These are phyloP conservation scores for Arge pagana DNA, from an alignment of 2,888 invertebrate genomes.

Conservation along the genomic window DNA sequence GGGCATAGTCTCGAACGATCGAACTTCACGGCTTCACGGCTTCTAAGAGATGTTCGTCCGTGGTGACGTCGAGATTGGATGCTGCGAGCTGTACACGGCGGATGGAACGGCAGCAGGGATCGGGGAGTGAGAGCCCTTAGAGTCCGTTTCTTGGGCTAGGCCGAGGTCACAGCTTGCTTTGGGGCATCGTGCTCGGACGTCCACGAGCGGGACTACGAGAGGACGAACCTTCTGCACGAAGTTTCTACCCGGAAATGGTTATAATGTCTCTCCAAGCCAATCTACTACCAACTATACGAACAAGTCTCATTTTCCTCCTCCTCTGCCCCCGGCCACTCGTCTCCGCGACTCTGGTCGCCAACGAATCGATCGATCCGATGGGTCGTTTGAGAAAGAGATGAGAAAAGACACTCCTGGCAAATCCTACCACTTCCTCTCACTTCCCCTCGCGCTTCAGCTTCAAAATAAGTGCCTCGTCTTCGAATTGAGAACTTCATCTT, in stretches of 20 bases:
- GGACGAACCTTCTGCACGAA: too few species aligned
- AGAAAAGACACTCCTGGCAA: conserved; percentile 27
- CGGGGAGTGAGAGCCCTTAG: neutral
- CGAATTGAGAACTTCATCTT: too few species aligned
- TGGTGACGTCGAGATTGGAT: too few species aligned
- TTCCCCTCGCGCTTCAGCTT: conserved; percentile 37
- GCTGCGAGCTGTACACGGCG: too few species aligned
- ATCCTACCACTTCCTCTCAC: conserved; percentile 40
- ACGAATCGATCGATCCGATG: conserved; percentile 24
- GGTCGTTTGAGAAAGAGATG: too few species aligned
- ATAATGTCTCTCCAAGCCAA: conserved; percentile 26
- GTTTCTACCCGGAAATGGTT: conserved; percentile 51
- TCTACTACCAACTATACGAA: conserved; percentile 20
- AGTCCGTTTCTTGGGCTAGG: conserved; percentile 30
- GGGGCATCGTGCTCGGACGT: conserved; percentile 51
- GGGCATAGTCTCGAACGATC: too few species aligned
- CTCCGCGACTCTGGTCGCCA: conserved; percentile 29
- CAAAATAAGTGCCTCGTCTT: too few species aligned
- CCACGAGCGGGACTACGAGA: too few species aligned
- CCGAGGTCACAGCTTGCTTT: conserved; percentile 56
- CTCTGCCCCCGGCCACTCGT: neutral
- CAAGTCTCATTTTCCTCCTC: conserved; percentile 13
- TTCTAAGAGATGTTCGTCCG: too few species aligned
- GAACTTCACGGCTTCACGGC: too few species aligned
- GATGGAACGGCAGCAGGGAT: neutral